These are phyloP conservation scores for Chironomus tentans DNA, from an alignment of 2,888 invertebrate genomes.

Conservation along the genomic window DNA sequence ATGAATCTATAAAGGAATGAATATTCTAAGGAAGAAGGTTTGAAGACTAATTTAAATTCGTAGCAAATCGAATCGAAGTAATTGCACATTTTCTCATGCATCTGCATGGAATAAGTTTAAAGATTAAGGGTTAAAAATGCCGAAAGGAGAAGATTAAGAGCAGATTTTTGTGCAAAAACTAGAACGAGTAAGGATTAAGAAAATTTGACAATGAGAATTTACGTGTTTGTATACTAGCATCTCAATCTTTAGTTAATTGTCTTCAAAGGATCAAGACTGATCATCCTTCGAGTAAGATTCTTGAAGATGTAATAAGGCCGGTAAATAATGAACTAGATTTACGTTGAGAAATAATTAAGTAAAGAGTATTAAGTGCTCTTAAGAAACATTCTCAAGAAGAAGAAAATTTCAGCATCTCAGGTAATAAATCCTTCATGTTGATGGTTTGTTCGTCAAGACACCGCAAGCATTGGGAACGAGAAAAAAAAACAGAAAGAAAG, in stretches of 20 bases:
- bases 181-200: neutral
- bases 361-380: neutral
- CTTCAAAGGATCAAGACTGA: neutral
- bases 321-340: neutral
- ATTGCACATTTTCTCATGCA: slow-evolving; percentile 12
- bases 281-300: neutral
- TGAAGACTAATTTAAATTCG: slow-evolving; percentile 2
- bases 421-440: neutral
- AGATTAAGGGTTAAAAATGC: neutral
- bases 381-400: neutral
- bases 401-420: neutral
- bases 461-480: no score
- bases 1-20: neutral
- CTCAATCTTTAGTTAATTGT: neutral
- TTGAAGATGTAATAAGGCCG: no score
- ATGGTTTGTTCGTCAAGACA: no score
- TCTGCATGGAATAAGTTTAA: neutral
- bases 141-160: neutral
- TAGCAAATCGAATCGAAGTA: neutral
- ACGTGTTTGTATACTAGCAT: neutral
- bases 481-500: no score
- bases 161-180: neutral
- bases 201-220: neutral
- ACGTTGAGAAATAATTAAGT: neutral
- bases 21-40: neutral